Percentiles rank a stretch among this genome's conserved stretches.
phyloP scores from a whole-genome alignment of 2,888 invertebrate species.

The Orgyia antiqua region DNA sequence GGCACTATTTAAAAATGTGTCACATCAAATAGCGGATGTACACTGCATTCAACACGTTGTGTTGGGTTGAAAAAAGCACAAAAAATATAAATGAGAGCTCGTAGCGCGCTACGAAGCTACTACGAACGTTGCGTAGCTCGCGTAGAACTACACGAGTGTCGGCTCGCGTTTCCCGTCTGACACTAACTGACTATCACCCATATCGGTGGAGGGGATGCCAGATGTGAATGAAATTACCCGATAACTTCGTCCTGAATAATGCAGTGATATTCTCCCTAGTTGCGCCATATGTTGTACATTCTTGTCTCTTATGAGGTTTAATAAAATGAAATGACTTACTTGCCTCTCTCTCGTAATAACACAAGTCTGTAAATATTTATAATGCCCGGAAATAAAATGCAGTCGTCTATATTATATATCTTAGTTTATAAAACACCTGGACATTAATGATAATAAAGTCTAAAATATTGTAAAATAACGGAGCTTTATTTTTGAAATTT shows the following conservation, averaged over 20 bases:
- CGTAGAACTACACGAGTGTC: constrained; percentile 40
- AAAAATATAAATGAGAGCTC: constrained; percentile 22
- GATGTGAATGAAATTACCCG: constrained; percentile 40
- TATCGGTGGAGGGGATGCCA: constrained; percentile 41
- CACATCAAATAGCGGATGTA: constrained; percentile 17
- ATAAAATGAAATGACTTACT: neutral
- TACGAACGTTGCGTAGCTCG: constrained; percentile 19
- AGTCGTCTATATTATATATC: no score
- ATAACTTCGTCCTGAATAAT: constrained; percentile 36
- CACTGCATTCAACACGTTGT: constrained; percentile 9
- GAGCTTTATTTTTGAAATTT: no score
- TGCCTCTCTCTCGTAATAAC: neutral
- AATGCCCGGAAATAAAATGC: neutral
- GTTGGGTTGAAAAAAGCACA: constrained; percentile 17
- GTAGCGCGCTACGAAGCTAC: constrained; percentile 40
- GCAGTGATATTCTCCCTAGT: constrained; percentile 27
- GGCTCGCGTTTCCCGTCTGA: constrained; percentile 29
- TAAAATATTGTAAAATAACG: no score
- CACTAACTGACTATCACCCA: constrained; percentile 46
- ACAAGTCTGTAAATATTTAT: neutral
- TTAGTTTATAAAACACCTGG: no score
- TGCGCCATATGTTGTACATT: constrained; percentile 7
- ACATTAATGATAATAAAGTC: no score
- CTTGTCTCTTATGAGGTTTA: neutral
- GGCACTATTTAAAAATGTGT: constrained; percentile 23